phyloP scores from a whole-genome alignment of 2,888 invertebrate genomes.

The Empis stercorea region DNA sequence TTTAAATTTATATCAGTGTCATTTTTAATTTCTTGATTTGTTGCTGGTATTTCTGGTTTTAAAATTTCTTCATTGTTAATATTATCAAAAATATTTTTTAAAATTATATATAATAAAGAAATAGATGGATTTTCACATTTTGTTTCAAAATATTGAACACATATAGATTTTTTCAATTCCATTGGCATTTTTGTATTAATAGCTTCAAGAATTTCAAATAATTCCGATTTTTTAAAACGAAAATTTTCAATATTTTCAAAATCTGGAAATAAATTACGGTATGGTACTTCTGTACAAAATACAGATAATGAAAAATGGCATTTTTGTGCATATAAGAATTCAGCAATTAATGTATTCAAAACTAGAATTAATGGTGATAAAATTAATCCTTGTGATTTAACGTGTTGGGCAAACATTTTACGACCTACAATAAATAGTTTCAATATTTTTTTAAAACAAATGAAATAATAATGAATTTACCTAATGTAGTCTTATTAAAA shows the following conservation, averaged over 20 bases:
- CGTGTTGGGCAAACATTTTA: constrained; percentile 19
- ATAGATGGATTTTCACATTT: background rate
- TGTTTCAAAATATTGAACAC: constrained; percentile 10
- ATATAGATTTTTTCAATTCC: constrained; percentile 10
- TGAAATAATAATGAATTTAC: constrained; percentile 17
- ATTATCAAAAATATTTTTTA: constrained; percentile 1
- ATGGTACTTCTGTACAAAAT: constrained; percentile 31
- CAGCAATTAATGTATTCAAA: constrained; percentile 32
- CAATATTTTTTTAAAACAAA: too few species aligned
- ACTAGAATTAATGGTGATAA: constrained; percentile 25
- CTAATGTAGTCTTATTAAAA: constrained; percentile 30
- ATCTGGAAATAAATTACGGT: constrained; percentile 27
- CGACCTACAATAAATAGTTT: constrained; percentile 21
- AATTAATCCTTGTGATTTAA: constrained; percentile 18
- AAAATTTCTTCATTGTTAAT: background rate
- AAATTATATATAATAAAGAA: constrained; percentile 2
- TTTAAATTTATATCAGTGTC: background rate
- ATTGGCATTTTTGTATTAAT: constrained; percentile 13
- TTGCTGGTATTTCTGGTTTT: background rate
- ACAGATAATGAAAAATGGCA: constrained; percentile 33
- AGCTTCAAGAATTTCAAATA: constrained; percentile 25
- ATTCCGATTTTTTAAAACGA: constrained; percentile 26
- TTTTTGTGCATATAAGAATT: constrained; percentile 32
- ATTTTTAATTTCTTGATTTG: background rate
- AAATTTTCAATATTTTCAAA: constrained; percentile 24